Conservation (phyloP, 2,797 vertebrate genomes). For the Mastacembelus armatus region DNA sequence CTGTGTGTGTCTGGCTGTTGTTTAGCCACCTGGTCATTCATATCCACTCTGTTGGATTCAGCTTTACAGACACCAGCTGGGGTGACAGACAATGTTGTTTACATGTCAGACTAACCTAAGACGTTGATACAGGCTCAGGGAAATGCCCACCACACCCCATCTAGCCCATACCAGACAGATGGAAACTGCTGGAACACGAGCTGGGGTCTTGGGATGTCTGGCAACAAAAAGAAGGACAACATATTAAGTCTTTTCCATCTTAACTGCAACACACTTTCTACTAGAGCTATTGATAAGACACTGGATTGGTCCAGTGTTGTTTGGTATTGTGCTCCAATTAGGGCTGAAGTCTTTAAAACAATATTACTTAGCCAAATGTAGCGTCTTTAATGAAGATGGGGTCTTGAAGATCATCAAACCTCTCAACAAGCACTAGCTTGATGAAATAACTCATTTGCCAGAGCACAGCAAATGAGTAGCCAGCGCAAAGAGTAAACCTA, state of each 20-base stretch:
- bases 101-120: slow-evolving; percentile 35
- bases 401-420: no score
- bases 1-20: slow-evolving; percentile 6
- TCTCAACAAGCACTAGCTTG: not conserved
- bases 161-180: slow-evolving; percentile 31
- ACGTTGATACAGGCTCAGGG: slow-evolving; percentile 13
- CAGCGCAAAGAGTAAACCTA: not conserved
- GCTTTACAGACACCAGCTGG: slow-evolving; percentile 26
- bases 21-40: slow-evolving; percentile 45
- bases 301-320: slow-evolving; percentile 28
- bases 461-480: not conserved
- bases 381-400: no score
- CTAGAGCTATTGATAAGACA: slow-evolving; percentile 33
- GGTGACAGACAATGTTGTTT: slow-evolving; percentile 43
- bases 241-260: slow-evolving; percentile 24
- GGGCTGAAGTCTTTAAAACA: slow-evolving; percentile 21
- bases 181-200: slow-evolving; percentile 69
- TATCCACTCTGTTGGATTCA: slow-evolving; percentile 39
- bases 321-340: slow-evolving; percentile 40
- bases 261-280: not conserved
- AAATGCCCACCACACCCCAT: slow-evolving; percentile 29
- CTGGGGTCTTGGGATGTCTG: slow-evolving; percentile 39
- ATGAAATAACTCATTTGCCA: not conserved
- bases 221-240: slow-evolving; percentile 23
- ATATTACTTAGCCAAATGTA: not conserved